Evolutionary conservation across 1,140 invertebrate species (phyloP), one percentile per base, ranked within the genome.

Genomic region (Drosophila pruinosa): DNA sequence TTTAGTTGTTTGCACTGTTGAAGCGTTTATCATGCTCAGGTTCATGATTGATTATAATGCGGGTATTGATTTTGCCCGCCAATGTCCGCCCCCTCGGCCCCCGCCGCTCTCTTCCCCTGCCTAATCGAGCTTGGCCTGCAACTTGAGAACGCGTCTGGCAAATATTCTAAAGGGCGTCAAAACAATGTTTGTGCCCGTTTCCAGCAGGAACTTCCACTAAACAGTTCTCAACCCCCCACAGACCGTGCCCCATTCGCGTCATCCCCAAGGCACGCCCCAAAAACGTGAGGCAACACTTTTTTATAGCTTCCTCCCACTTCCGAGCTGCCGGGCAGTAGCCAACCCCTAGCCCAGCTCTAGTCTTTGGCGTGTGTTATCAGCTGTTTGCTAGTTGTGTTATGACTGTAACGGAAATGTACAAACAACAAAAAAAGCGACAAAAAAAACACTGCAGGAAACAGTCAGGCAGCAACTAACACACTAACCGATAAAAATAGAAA

Each of bases 401-500:
- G 73, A 80, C 72, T 80, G 56, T 45, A 57, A 47, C 76, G 81
- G 81, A 85, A 85, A 80, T 76, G 59, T 64, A 79, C 72, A 54
- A 38, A 39, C 54, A 45, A 38, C 68, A 63, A 57, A 38, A 54
- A 48, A 56, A 75, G 50, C 34, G 45, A 71, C 26, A 48, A 63
- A 58, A 43, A 57, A 34, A n/a, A n/a, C n/a, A n/a, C n/a, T 24
- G 34, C 56, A 58, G 65, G 61, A 78, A 68, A 39, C 47, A 68
- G 48, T 50, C 67, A 45, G 19, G 70, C 54, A 61, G 31, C 63
- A n/a, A 62, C 72, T 80, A 80, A 76, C 78, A 75, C 61, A 72
- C 64, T 75, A 78, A 50, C 65, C 75, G 79, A 85, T 85, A 79
- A 79, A 80, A 78, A 64, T 71, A 64, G 47, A 82, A 78, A 65